Base-by-base conservation (phyloP, 2,113 vertebrate genomes). In the Microtus ochrogaster region DNA sequence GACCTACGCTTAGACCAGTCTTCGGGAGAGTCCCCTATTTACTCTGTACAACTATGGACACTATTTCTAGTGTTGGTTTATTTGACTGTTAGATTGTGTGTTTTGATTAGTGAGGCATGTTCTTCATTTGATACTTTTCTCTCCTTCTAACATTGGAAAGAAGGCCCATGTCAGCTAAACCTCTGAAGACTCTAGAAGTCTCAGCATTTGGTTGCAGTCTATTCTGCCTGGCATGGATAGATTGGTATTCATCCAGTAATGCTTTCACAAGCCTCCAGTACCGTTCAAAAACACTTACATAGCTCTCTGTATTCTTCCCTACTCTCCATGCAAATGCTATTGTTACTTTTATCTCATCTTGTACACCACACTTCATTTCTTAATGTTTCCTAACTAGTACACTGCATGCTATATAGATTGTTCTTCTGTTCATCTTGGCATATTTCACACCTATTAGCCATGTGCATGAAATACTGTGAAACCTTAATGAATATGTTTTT, bases 1-100 rank as follows among this genome's bases (percentile, higher is more conserved):
- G 2, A 13, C 65, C 41, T 63, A 63, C 30, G 7, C 13, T 89
- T 65, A 85, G 41, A 70, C 7, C 10, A 10, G 9, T 44, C 26
- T 81, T 89, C 66, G n/a, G 81, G 7, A 26, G 68, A 94, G 61
- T 78, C 7, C 55, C 6, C 8, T 16, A 8, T 88, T 74, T 90
- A 82, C 19, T 93, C 61, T 11, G 83, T 39, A 21, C 78, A 72
- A 61, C 76, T 85, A 24, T 4, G 3, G 47, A 17, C 41, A 13
- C 7, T 26, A 28, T 72, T 83, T 93, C 84, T 96, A 14, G 66
- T 79, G 44, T 90, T 39, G 55, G 28, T 89, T 94, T 82, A 61
- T 65, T 79, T 82, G 61, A 11, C 58, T 63, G 8, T 19, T 82
- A 22, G 26, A 30, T 91, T 93, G 41, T 58, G 58, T 58, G 58